Evolutionary conservation across 2,113 vertebrate species (phyloP).

Genomic region (Paramormyrops kingsleyae): DNA sequence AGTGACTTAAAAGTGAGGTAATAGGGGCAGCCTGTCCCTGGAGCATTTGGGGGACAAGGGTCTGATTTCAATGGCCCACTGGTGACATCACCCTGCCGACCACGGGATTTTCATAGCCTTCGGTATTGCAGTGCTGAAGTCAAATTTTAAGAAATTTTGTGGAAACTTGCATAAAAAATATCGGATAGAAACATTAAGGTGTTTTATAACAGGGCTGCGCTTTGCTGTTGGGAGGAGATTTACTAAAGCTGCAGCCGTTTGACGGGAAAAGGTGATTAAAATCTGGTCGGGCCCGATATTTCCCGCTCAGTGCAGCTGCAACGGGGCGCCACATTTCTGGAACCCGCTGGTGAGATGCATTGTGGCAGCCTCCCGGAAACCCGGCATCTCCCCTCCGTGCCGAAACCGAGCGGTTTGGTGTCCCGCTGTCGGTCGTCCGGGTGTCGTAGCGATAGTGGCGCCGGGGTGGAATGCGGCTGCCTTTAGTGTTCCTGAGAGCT

Average conservation of each 20-base stretch:
- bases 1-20: background rate
- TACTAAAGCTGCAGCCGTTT: background rate
- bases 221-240: background rate
- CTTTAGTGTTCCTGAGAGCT: constrained; percentile 41
- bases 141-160: background rate
- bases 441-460: background rate
- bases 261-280: background rate
- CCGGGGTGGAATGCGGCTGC: background rate
- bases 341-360: background rate
- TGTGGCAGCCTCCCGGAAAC: background rate
- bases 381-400: background rate
- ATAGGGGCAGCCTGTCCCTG: background rate
- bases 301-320: background rate
- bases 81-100: background rate
- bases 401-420: background rate
- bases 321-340: background rate
- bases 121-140: background rate
- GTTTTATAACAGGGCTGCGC: background rate
- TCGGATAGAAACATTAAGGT: background rate
- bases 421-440: background rate
- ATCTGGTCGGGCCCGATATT: background rate
- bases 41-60: background rate
- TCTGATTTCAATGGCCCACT: background rate
- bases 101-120: background rate
- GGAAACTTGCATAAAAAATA: background rate